phyloP scores from a whole-genome alignment of 2,113 vertebrate genomes.

The Varanus salvator region DNA sequence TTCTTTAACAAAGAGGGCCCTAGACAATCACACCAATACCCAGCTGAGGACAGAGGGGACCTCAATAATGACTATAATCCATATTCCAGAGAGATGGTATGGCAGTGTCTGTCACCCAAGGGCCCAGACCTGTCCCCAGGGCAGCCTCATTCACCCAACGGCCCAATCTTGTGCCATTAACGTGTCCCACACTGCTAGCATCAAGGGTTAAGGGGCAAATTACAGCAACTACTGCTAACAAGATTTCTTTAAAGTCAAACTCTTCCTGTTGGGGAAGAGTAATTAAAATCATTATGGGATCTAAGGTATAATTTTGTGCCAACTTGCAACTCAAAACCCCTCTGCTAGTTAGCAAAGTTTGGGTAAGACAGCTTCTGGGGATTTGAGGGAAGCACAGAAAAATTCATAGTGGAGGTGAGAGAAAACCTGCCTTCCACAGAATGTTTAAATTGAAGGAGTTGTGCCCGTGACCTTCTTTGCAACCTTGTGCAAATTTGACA shows the following conservation, averaged over 20 bases:
- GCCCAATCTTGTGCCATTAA: background rate
- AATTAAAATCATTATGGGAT: constrained; percentile 13
- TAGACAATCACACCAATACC: constrained; percentile 1
- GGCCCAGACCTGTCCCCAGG: background rate
- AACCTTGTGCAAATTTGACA: background rate
- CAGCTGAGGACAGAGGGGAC: background rate
- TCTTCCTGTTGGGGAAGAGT: background rate
- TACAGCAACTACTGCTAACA: background rate
- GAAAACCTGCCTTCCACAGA: background rate
- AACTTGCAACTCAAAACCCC: background rate
- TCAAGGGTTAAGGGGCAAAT: background rate
- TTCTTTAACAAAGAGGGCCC: constrained; percentile 8
- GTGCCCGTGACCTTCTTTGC: background rate
- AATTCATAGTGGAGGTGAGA: background rate
- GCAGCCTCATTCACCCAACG: background rate
- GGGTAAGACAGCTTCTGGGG: background rate
- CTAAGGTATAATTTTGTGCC: background rate
- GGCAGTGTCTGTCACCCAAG: background rate
- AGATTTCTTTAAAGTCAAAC: background rate
- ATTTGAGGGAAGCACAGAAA: background rate
- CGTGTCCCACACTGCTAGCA: background rate
- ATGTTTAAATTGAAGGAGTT: background rate
- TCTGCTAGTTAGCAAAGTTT: background rate
- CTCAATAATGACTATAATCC: constrained; percentile 34
- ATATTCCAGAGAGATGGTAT: constrained; percentile 14